These are phyloP conservation scores for Theonella swinhoei DNA, from an alignment of 37 sponge, comb jelly and placozoan species.

Conservation along the genomic window DNA sequence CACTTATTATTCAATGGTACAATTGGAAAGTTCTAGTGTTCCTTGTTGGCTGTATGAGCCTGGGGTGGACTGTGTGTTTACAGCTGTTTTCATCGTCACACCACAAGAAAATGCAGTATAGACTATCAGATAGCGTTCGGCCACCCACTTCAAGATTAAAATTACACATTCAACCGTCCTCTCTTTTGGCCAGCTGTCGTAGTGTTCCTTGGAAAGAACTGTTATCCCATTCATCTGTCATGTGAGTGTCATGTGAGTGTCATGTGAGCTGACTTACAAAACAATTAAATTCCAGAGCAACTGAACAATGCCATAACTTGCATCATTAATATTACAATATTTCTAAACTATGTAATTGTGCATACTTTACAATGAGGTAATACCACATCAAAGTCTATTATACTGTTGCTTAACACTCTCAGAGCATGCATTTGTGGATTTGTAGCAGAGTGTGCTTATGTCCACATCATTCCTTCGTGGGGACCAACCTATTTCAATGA, in stretches of 20 bases:
- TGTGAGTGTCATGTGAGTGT: constrained; percentile 28
- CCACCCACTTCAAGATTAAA: constrained; percentile 21
- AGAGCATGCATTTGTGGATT: not conserved
- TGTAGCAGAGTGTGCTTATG: not conserved
- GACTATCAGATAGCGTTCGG: constrained; percentile 10
- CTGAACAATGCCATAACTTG: too few species aligned
- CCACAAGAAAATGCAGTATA: constrained; percentile 41
- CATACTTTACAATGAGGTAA: too few species aligned
- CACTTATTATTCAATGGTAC: not conserved
- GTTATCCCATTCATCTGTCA: constrained; percentile 8
- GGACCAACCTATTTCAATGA: constrained; percentile 44
- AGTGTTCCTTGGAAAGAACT: constrained; percentile 24
- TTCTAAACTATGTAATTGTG: too few species aligned
- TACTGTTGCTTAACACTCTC: too few species aligned
- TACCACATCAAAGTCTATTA: too few species aligned
- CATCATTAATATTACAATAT: too few species aligned
- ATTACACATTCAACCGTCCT: constrained; percentile 4
- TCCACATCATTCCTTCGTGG: constrained; percentile 32
- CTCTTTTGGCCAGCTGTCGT: not conserved
- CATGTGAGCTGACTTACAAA: too few species aligned
- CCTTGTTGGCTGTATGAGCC: not conserved
- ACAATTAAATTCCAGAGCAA: too few species aligned
- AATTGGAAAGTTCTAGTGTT: constrained; percentile 38
- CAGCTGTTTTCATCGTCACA: not conserved
- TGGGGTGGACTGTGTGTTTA: constrained; percentile 23